These are phyloP conservation scores for Acropora yongei DNA, from an alignment of 64 coral and sea anemone species.

Conservation along the genomic window DNA sequence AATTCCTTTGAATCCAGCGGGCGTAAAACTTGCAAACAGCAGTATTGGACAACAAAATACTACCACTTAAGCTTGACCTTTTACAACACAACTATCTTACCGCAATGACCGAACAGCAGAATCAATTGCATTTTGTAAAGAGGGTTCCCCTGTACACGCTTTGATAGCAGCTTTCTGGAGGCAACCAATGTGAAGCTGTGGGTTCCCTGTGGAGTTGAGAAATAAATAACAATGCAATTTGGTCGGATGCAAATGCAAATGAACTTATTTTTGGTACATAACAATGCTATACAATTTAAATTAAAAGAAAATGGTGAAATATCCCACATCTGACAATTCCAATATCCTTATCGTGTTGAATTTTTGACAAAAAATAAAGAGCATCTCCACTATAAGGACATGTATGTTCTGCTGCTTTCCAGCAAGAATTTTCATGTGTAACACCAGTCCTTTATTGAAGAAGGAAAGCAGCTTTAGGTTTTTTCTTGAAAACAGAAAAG, in stretches of 20 bases:
- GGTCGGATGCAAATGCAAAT: background rate
- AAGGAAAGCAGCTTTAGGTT: no score
- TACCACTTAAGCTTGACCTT: background rate
- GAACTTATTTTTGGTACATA: no score
- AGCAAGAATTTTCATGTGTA: no score
- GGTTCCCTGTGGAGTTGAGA: slow-evolving; percentile 71
- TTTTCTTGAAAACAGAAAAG: no score
- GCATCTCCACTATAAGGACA: no score
- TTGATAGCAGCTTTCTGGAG: slow-evolving; percentile 77
- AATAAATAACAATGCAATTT: background rate
- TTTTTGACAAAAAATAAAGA: no score
- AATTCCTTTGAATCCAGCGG: background rate
- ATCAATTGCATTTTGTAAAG: slow-evolving; percentile 90
- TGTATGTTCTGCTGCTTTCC: no score
- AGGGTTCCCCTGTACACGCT: slow-evolving; percentile 94
- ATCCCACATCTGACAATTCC: no score
- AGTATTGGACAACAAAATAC: background rate
- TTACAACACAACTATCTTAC: slow-evolving; percentile 27
- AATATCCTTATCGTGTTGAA: no score
- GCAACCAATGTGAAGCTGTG: slow-evolving; percentile 87
- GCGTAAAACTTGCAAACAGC: background rate
- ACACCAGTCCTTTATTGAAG: no score
- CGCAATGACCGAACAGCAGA: slow-evolving; percentile 78
- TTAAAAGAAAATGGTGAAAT: no score
- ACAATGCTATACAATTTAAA: no score